Percentiles rank a stretch among this genome's conserved stretches.
These are phyloP conservation scores for Alloplasta piceator DNA, from an alignment of 2,888 invertebrate genomes.

Conservation along the genomic window DNA sequence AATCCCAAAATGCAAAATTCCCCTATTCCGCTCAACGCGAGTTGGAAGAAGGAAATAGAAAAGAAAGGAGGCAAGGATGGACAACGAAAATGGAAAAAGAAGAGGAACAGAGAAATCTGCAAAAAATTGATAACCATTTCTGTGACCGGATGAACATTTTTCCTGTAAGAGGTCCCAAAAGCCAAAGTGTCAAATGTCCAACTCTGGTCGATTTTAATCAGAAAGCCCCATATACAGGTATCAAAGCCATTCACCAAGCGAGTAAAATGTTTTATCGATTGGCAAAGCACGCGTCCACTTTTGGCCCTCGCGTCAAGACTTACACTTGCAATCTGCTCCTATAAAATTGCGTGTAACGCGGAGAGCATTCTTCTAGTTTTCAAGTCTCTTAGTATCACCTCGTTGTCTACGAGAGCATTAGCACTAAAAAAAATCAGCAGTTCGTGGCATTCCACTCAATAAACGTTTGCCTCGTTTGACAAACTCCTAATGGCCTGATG, in stretches of 20 bases:
- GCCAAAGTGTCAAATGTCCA: too few relatives aligned
- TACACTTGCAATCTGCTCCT: constrained; percentile 15
- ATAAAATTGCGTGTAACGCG: constrained; percentile 15
- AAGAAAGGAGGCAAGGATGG: background rate
- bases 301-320: constrained; percentile 38
- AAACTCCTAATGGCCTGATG: constrained; percentile 68
- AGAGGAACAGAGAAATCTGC: background rate
- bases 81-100: background rate
- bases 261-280: constrained; percentile 75
- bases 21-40: background rate
- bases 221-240: background rate
- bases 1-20: too few relatives aligned
- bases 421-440: constrained; percentile 72
- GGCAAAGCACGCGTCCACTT: constrained; percentile 68
- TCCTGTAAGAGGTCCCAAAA: too few relatives aligned
- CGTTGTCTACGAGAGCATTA: constrained; percentile 15
- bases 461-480: constrained; percentile 76
- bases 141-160: too few relatives aligned
- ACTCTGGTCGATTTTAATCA: background rate
- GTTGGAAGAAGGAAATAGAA: background rate
- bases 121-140: too few relatives aligned
- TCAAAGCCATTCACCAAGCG: constrained; percentile 29
- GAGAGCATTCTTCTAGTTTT: constrained; percentile 23
- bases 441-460: constrained; percentile 75
- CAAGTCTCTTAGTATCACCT: constrained; percentile 1